phyloP scores from a whole-genome alignment of 2,888 invertebrate species.

The Idaea aversata region DNA sequence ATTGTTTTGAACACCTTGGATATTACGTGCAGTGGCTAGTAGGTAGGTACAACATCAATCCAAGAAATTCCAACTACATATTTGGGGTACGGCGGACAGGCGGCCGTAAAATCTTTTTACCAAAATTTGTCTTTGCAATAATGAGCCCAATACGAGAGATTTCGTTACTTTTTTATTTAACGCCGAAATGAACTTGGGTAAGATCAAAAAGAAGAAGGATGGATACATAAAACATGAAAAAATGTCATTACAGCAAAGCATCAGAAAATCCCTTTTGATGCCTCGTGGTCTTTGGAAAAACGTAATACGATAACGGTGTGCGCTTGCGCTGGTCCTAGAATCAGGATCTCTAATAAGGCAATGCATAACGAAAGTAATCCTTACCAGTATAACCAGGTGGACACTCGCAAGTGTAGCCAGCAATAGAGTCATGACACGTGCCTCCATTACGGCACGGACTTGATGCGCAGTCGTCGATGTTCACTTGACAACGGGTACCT shows the following conservation, averaged over 20 bases:
- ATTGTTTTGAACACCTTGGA: too few relatives aligned
- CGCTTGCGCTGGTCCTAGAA: too few relatives aligned
- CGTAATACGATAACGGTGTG: neutral
- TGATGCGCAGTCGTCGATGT: conserved; percentile 94
- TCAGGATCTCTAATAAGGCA: neutral
- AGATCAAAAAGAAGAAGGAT: too few relatives aligned
- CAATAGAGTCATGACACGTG: conserved; percentile 92
- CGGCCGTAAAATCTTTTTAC: too few relatives aligned
- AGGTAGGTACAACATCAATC: too few relatives aligned
- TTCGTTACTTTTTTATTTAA: too few relatives aligned
- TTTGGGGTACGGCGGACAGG: too few relatives aligned
- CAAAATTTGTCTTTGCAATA: too few relatives aligned
- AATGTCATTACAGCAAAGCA: neutral
- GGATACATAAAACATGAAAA: neutral
- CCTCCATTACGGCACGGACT: conserved; percentile 95
- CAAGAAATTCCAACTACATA: too few relatives aligned
- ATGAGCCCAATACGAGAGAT: too few relatives aligned
- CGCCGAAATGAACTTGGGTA: too few relatives aligned
- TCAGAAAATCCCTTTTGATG: neutral
- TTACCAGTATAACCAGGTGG: conserved; percentile 91
- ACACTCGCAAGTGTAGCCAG: conserved; percentile 95
- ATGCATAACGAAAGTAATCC: conserved; percentile 12
- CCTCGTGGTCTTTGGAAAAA: neutral
- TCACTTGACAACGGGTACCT: conserved; percentile 91
- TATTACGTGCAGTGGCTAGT: too few relatives aligned